Base-by-base conservation (phyloP, 35 echinoderm and acorn worm species). In the Acanthaster planci region DNA sequence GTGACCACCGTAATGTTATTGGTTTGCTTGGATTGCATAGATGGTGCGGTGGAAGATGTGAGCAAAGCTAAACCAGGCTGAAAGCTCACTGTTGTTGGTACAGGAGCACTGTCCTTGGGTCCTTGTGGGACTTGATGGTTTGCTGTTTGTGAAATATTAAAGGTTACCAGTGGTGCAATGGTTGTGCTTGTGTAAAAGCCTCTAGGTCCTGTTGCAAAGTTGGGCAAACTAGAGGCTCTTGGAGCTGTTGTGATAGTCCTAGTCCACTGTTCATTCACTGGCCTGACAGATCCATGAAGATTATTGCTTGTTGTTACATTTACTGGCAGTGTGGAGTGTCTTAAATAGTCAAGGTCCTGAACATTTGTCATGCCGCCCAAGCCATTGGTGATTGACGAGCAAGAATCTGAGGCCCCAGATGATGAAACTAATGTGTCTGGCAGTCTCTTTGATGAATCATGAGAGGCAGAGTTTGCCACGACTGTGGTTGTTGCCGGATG, bases 181-280 rank as follows among this genome's bases (percentile, higher is more conserved):
- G 64, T 72, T 35, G 64, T 16, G 34, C 26, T 72, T 72, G 64
- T 26, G 30, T 8, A 31, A 31, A 72, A 26, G 34, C 64, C 64
- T 72, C 64, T 72, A 10, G 64, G 34, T 31, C 64, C 64, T 72
- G 64, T 72, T 72, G 64, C 64, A 72, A 72, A 72, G 23, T 72
- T 72, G 14, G 64, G 64, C 23, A 72, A 34, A 34, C 64, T 72
- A 14, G 64, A 9, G 34, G 64, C 64, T 34, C 64, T 72, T 35
- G 18, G 64, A 31, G 64, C 64, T 12, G 34, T 30, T 7, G 8
- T 26, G 64, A 31, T 34, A 31, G 64, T 72, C 64, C 64, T 72
- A 21, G 26, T 21, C 64, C 64, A 72, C 23, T 34, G 34, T 14
- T 72, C 64, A 34, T 34, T 72, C 34, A 72, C 14, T 10, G 29